These are phyloP conservation scores for Rousettus madagascariensis DNA, from an alignment of 2,797 vertebrate species.

Conservation along the genomic window DNA sequence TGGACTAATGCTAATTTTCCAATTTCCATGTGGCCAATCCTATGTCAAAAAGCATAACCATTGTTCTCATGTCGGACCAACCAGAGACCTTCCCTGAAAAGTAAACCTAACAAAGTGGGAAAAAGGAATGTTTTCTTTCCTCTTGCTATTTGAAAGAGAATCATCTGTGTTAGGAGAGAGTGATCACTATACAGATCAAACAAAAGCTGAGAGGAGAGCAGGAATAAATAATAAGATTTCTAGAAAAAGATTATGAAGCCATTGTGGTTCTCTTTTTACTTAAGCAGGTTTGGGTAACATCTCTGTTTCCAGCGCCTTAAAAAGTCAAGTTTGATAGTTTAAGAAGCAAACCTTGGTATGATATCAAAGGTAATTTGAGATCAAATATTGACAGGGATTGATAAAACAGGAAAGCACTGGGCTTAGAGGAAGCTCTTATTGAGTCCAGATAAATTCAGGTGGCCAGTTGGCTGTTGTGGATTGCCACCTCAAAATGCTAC, in stretches of 20 bases:
- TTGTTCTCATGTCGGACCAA: not conserved
- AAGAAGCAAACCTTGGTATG: not conserved
- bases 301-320: not conserved
- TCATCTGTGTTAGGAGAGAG: not conserved
- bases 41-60: not conserved
- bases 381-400: not conserved
- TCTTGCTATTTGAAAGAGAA: not conserved
- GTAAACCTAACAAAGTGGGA: not conserved
- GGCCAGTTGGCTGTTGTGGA: not conserved
- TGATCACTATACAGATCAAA: not conserved
- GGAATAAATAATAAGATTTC: not conserved
- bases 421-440: not conserved
- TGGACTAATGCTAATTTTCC: not conserved
- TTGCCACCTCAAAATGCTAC: not conserved
- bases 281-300: not conserved
- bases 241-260: not conserved
- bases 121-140: not conserved
- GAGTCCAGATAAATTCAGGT: not conserved
- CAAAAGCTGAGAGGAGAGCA: not conserved
- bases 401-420: not conserved
- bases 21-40: not conserved
- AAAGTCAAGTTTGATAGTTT: not conserved
- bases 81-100: not conserved
- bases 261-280: not conserved
- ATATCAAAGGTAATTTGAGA: not conserved